Evolutionary conservation across 2,888 invertebrate species (phyloP).

Genomic region (Athalia circularis): DNA sequence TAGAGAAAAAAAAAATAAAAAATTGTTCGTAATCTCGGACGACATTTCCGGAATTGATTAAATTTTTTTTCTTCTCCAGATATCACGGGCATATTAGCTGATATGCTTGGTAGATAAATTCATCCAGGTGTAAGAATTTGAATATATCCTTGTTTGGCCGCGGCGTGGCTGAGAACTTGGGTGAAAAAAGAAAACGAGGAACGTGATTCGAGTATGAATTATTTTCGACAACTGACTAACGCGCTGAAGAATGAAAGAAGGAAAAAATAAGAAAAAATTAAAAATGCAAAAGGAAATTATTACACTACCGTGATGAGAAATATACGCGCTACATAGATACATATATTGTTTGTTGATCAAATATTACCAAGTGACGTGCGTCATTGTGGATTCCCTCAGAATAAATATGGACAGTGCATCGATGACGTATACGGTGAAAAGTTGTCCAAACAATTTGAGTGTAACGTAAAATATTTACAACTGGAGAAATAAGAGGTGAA

Average conservation of each 20-base stretch:
- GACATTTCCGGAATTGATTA: too few relatives aligned
- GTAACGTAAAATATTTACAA: not conserved
- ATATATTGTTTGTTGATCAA: too few relatives aligned
- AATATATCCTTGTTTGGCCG: not conserved
- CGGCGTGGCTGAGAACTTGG: too few relatives aligned
- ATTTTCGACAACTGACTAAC: constrained; percentile 1
- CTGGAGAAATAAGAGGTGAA: not conserved
- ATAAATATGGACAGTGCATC: not conserved
- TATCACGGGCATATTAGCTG: too few relatives aligned
- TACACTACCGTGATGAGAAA: too few relatives aligned
- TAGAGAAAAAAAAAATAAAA: not conserved
- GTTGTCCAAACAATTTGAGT: not conserved
- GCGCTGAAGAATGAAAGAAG: not conserved
- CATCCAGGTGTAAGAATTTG: not conserved
- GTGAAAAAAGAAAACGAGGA: not conserved
- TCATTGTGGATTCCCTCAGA: not conserved
- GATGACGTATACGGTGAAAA: not conserved
- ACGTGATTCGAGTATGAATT: not conserved
- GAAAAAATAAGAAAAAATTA: too few relatives aligned
- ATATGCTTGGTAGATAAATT: too few relatives aligned
- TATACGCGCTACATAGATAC: too few relatives aligned
- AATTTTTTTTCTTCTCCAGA: too few relatives aligned
- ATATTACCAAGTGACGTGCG: too few relatives aligned
- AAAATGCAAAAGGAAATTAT: too few relatives aligned
- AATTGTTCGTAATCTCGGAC: too few relatives aligned